These are phyloP conservation scores for Ditylenchus dipsaci DNA, from an alignment of 1,140 invertebrate species.

Conservation along the genomic window DNA sequence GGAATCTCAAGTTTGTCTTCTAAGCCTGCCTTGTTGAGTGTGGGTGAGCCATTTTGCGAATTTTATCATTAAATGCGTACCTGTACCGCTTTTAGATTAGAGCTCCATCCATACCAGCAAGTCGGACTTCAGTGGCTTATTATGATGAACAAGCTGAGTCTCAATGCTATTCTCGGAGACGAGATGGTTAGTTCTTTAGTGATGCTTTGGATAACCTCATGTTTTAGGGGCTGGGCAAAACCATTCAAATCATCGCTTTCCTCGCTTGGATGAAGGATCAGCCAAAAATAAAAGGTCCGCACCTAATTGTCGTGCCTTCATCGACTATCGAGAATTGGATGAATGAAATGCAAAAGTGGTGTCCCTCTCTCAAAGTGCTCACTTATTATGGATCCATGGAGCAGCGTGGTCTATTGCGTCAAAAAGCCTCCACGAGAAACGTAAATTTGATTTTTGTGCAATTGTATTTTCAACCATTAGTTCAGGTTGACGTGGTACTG, in stretches of 20 bases:
- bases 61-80: background rate
- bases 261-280: conserved; percentile 44
- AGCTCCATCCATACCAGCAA: conserved; percentile 79
- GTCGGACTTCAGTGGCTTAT: conserved; percentile 88
- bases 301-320: conserved; percentile 51
- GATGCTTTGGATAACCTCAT: conserved; percentile 16
- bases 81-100: conserved; percentile 20
- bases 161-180: conserved; percentile 88
- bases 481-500: conserved; percentile 43
- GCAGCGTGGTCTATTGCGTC: conserved; percentile 32
- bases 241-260: conserved; percentile 53
- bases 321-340: conserved; percentile 56
- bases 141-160: conserved; percentile 77
- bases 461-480: conserved; percentile 9
- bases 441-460: conserved; percentile 22
- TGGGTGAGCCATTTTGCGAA: conserved; percentile 9
- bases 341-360: conserved; percentile 45
- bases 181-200: conserved; percentile 67
- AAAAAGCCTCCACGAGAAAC: conserved; percentile 28
- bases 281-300: conserved; percentile 33
- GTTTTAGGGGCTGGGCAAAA: conserved; percentile 49
- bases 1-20: background rate
- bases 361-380: conserved; percentile 42
- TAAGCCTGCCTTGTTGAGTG: background rate
- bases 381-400: conserved; percentile 45